Base-by-base conservation (phyloP, 2,888 invertebrate species). In the Melieria crassipennis region DNA sequence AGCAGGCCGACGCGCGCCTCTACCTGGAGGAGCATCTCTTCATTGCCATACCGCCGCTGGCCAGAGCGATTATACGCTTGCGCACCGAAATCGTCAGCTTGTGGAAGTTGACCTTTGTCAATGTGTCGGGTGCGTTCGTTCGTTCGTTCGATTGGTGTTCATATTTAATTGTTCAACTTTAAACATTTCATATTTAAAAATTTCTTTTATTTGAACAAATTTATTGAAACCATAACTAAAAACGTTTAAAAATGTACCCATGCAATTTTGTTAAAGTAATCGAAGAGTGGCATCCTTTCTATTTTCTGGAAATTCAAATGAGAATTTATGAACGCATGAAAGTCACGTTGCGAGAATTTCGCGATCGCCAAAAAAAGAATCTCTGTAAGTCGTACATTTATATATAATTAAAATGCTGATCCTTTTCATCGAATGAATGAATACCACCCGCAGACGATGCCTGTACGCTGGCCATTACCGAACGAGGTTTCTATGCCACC, bases 401-500 rank as follows among this genome's bases (percentile, higher is more conserved):
- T n/a, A 10, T 43, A 4, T 30, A n/a, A 46, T 46, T 9, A 43
- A 16, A 57, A 7, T n/a, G 3, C n/a, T 66, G 43, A 7, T 16
- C 13, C 9, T 9, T 45, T 50, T n/a, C 3, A 13, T 50, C 45
- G 11, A 45, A n/a, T 48, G 43, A 61, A 69, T 48, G 48, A 47
- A 6, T n/a, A 16, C 13, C 13, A 42, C 11, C 10, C 7, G 0
- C 47, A 80, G 88, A 86, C 55, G 87, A 92, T 65, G 92, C 95
- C 0, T 95, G 95, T 79, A 90, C 93, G 70, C 90, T 91, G 0
- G 93, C 95, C 0, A 88, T 97, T 1, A 88, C 91, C 60, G 90
- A 90, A 4, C 91, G 91, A 77, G 95, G 95, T 0, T 96, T 95
- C 82, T 91, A 92, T 3, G 91, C 91, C 7, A 94, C 95, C 79